These are phyloP conservation scores for Cyanoderma ruficeps DNA, from an alignment of 2,113 vertebrate genomes.

Conservation along the genomic window DNA sequence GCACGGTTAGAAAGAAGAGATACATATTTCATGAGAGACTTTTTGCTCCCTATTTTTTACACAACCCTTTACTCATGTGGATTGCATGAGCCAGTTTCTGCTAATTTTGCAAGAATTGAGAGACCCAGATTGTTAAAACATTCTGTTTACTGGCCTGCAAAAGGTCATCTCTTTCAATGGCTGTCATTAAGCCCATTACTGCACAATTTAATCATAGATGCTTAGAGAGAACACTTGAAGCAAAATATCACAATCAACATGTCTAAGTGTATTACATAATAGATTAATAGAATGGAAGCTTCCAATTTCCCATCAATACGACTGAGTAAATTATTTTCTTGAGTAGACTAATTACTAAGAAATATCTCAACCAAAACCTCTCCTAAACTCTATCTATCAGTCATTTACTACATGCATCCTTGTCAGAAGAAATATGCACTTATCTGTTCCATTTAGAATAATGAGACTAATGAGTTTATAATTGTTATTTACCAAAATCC, in stretches of 20 bases:
- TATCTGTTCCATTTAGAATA: conserved; percentile 30
- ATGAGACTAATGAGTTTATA: conserved; percentile 20
- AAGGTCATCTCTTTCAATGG: background rate
- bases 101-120: background rate
- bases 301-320: background rate
- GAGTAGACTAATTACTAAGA: conserved; percentile 24
- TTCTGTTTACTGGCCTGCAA: background rate
- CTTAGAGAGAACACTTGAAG: background rate
- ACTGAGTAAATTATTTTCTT: conserved; percentile 25
- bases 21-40: background rate
- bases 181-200: background rate
- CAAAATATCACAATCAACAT: conserved; percentile 10
- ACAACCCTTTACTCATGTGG: background rate
- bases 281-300: conserved; percentile 17
- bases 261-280: background rate
- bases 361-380: conserved; percentile 27
- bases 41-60: background rate
- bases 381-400: conserved; percentile 7
- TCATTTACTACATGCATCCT: background rate
- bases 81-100: background rate
- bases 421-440: background rate
- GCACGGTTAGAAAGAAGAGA: background rate
- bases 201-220: conserved; percentile 11
- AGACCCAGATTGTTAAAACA: background rate
- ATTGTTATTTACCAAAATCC: conserved; percentile 36